Percentiles rank a stretch among this genome's conserved stretches.
phyloP scores from a whole-genome alignment of 2,113 vertebrate genomes.

The Phyllostomus hastatus region DNA sequence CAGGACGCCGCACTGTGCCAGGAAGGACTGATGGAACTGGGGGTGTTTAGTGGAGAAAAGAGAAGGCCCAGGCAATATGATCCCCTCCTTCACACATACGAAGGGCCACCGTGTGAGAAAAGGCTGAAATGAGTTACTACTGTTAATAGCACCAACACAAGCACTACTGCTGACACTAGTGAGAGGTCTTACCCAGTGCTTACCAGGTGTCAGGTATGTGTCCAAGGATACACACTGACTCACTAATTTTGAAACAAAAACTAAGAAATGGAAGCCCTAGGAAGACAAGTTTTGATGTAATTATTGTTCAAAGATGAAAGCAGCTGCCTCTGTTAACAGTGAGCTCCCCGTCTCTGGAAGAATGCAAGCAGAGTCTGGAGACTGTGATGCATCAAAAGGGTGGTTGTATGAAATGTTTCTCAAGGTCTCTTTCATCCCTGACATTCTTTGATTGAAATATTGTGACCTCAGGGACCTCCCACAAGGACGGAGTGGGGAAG shows the following conservation, averaged over 20 bases:
- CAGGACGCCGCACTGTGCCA: background rate
- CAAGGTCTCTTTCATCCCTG: background rate
- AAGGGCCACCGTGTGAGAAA: background rate
- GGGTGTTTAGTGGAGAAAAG: background rate
- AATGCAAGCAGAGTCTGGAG: background rate
- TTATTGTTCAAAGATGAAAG: background rate
- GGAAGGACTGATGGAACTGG: accelerated
- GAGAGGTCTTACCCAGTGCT: background rate
- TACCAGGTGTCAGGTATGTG: background rate
- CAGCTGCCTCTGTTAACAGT: background rate
- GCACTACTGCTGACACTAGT: background rate
- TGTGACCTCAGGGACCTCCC: background rate
- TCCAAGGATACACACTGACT: background rate
- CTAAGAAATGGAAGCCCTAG: background rate
- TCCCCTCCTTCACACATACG: background rate
- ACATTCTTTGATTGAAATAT: background rate
- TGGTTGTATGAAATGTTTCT: background rate
- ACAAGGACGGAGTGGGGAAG: background rate
- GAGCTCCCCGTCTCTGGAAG: background rate
- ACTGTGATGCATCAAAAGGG: background rate
- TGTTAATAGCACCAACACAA: background rate
- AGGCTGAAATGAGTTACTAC: background rate
- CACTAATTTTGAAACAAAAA: background rate
- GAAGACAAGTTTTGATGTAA: background rate
- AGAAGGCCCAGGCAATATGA: background rate